Evolutionary conservation across 1,140 invertebrate genomes (phyloP).

Genomic region (Atta colombica): DNA sequence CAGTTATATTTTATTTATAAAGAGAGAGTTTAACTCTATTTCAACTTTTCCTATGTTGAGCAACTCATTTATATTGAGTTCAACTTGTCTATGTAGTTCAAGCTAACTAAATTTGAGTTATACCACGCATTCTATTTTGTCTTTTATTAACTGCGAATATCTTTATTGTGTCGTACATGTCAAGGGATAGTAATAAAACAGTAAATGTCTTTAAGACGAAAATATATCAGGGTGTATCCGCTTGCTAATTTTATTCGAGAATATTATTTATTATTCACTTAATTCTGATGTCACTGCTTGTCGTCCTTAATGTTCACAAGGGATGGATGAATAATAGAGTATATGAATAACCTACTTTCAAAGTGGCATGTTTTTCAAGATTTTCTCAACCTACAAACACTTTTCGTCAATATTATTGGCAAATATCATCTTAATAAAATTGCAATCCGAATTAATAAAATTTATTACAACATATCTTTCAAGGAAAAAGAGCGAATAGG

Average conservation of each 20-base stretch:
- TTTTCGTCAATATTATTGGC: constrained; percentile 38
- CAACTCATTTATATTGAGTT: background rate
- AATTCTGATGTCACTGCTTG: constrained; percentile 43
- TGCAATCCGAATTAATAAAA: constrained; percentile 26
- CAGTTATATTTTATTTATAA: constrained; percentile 13
- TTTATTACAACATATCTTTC: background rate
- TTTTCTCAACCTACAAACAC: background rate
- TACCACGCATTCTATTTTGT: background rate
- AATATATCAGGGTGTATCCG: background rate
- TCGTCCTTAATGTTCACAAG: constrained; percentile 34
- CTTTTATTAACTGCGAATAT: background rate
- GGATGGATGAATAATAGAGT: constrained; percentile 34
- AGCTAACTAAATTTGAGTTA: background rate
- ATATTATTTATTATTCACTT: constrained; percentile 24
- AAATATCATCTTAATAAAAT: constrained; percentile 33
- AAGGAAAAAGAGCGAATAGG: background rate
- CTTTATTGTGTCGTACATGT: background rate
- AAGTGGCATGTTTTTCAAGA: constrained; percentile 22
- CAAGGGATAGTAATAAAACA: constrained; percentile 3
- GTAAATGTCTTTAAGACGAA: background rate
- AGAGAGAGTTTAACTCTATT: background rate
- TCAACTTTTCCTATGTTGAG: background rate
- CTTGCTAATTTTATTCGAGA: background rate
- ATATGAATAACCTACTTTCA: constrained; percentile 63
- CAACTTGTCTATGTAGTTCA: background rate